Evolutionary conservation across 1,140 invertebrate species (phyloP).

Genomic region (Hetaerina americana): DNA sequence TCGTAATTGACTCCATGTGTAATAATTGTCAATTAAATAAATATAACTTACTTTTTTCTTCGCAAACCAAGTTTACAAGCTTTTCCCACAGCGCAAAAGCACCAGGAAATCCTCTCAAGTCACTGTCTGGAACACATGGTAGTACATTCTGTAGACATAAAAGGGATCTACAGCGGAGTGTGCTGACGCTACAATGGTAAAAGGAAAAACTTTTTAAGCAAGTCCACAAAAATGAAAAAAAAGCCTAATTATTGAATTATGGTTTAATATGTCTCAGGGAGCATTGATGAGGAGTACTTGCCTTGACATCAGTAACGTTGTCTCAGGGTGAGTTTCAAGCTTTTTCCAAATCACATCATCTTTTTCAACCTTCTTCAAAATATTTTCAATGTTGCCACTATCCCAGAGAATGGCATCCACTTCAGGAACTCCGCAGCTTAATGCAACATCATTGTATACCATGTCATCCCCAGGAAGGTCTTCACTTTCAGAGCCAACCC

Average conservation of each 20-base stretch:
- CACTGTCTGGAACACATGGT: constrained; percentile 38
- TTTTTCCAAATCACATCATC: background rate
- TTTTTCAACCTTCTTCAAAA: background rate
- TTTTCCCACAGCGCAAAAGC: constrained; percentile 37
- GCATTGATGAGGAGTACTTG: background rate
- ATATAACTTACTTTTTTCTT: constrained; percentile 22
- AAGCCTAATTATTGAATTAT: background rate
- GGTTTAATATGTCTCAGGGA: background rate
- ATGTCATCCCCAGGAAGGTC: constrained; percentile 7
- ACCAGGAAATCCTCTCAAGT: constrained; percentile 41
- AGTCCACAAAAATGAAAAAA: background rate
- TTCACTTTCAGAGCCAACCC: constrained; percentile 30
- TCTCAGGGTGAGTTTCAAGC: background rate
- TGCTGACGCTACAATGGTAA: constrained; percentile 26
- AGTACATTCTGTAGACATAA: constrained; percentile 55
- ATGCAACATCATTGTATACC: background rate
- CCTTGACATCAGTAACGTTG: background rate
- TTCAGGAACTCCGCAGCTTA: background rate
- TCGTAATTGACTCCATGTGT: too few species aligned
- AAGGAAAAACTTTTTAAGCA: constrained; percentile 4
- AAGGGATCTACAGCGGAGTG: constrained; percentile 39
- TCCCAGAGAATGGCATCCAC: background rate
- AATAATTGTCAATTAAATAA: too few species aligned
- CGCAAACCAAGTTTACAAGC: constrained; percentile 41
- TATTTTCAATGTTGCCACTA: background rate